Base-by-base conservation (phyloP, 2,888 invertebrate species). In the Penaeus monodon region DNA sequence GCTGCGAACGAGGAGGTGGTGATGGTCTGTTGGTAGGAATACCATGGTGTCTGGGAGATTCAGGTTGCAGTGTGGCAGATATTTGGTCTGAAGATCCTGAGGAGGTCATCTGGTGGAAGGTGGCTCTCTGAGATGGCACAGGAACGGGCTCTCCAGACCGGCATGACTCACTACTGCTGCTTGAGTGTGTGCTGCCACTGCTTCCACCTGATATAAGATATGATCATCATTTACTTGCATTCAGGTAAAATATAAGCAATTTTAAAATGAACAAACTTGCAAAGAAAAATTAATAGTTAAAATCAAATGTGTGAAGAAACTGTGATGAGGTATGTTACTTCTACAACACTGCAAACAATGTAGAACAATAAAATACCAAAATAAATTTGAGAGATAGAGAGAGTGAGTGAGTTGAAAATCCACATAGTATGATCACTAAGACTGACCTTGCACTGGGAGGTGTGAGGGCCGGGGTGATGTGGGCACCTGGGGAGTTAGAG, bases 1-100 rank as follows among this genome's bases (percentile, higher is more conserved):
- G 97, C 92, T 96, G 96, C 88, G 97, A 97, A 90, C 97, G 94
- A 82, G 97, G 97, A 70, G 86, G 78, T 29, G 82, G 86, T 38
- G 82, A 83, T 29, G 86, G 82, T 33, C 82, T 82, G 24, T 8
- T 82, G 29, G 63, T 68, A 17, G 83, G 68, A 57, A 77, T 68
- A 27, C 70, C 70, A 63, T 77, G 63, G 33, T 86, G 86, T 77
- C 83, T 82, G 17, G 86, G 86, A 44, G 86, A 86, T 64, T 86
- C 86, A 29, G 86, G 86, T 44, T 85, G 85, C 8, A 80, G 68
- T 49, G 81, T 81, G 17, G 81, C 57, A n/a, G 81, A 81, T 24
- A 85, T 85, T 38, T 81, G 86, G 65, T 89, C 89, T 10, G 86
- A 84, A 14, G 89, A 89, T 20, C 81, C 88, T 49, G 86, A 86